Evolutionary conservation across 2,888 invertebrate species (phyloP), one percentile per base, ranked within the genome.

Genomic region (Fragum whitleyi): DNA sequence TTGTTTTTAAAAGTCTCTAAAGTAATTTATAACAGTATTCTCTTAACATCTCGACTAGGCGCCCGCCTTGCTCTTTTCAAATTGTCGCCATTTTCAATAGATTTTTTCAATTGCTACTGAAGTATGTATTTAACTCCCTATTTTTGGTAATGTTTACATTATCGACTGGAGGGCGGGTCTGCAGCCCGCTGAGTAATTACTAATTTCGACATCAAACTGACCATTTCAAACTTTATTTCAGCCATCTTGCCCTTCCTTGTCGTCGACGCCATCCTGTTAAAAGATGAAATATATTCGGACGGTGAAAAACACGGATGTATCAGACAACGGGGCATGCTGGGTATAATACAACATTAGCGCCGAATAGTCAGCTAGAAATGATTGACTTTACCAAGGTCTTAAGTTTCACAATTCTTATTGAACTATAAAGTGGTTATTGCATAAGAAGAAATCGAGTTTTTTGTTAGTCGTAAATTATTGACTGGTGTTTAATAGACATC

Each of bases 401-500:
- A 42, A 42, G 65, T 65, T 65, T 65, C 65, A 36, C 42, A 65
- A 42, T 26, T 21, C 39, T 65, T 26, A 71, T 68, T 74, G 74
- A 83, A 83, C 74, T 70, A 51, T 79, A 62, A 83, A 83, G 79
- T 83, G 77, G 74, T 39, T 53, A 61, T 83, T 78, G 77, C 47
- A 71, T 79, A 83, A 83, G 39, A n/a, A 29, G 73, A 70, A 79
- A 79, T 77, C 77, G 79, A 73, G 62, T 65, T 57, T 47, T 76
- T 76, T 83, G 83, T 77, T 70, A 74, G 74, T 51, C 70, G 61
- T 71, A 65, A 83, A 79, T 70, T 74, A 83, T 76, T 62, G 76
- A 57, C 74, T 47, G 70, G 53, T 51, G 69, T 79, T 79, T 79
- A 73, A 83, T 83, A 71, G 79, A 77, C 79, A 77, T 77, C 74